Evolutionary conservation across 2,888 invertebrate species (phyloP), one percentile per base, ranked within the genome.

Genomic region (Aphodius granarius): DNA sequence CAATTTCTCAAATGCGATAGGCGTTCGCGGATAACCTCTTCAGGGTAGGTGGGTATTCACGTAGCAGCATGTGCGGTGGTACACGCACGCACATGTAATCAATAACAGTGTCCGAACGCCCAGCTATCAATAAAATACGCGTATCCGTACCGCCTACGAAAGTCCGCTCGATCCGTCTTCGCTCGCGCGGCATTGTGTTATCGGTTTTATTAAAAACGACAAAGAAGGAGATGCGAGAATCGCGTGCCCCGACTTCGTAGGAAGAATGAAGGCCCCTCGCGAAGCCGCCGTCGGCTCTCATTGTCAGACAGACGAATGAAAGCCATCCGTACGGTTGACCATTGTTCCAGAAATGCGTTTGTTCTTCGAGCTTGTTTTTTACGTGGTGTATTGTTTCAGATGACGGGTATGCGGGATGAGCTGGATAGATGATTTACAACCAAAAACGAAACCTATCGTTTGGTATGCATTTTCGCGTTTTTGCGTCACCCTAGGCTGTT

Each of bases 71-170:
- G 43, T 43, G 43, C 43, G 43, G 43, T 43, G 43, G 43, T 43
- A 43, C 43, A 43, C 43, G 43, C 80, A 82, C 80, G 82, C 82
- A 82, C 80, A 78, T 78, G 80, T 80, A 81, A 82, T 82, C 82
- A 81, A 82, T 82, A 82, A 82, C 80, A 81, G 75, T 80, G 79
- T 80, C 80, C 81, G 80, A 80, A n/a, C 84, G 84, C 84, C 84
- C 84, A 84, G 81, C 83, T 84, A 85, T 85, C 83, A 83, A 83
- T 83, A 84, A n/a, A n/a, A 83, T 83, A 82, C 82, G 43, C 43
- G 43, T 43, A 43, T 78, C 78, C 79, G 81, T 80, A 82, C 82
- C 84, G 83, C 84, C 84, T 84, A 84, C 84, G 80, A 81, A 79
- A 83, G 83, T 13, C 9, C 43, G 43, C 82, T 84, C 85, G 83